Base-by-base conservation (phyloP, 2,888 invertebrate species). In the Leptarthrus brevirostris region DNA sequence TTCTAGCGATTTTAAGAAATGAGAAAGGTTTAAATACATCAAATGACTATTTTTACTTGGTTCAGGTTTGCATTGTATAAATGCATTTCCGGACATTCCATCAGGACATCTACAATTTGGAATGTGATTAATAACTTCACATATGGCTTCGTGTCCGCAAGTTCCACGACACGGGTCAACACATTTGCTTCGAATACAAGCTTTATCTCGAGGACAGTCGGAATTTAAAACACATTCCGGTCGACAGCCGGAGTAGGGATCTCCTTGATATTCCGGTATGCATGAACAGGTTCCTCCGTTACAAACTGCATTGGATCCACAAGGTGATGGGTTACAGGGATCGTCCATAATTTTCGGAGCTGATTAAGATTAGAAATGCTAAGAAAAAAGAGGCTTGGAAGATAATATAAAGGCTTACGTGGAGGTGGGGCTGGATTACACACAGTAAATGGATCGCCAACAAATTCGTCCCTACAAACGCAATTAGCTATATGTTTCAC, bases 1-100 rank as follows among this genome's bases (percentile, higher is more conserved):
- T 79, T 85, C 87, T 87, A 81, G 49, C 12, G 14, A 10, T 6
- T 30, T 14, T 54, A 22, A 18, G 4, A 71, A 14, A 14, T 53
- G 18, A 30, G 20, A 26, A 30, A 20, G 14, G 4, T 8, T 1
- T 30, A 1, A 49, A 36, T 49, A 14, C 30, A 4, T 1, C 12
- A 20, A 47, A 24, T 10, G 26, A 34, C 22, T 34, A 24, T 14
- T 52, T 72, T 78, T 81, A 82, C 81, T 79, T 79, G 81, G 80
- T 22, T 86, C 79, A 2, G 82, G 79, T 40, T 82, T 82, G 76
- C 93, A 93, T 79, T 88, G 87, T 30, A 90, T 87, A 81, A 93
- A 93, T 64, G 95, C 93, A 87, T 94, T 93, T 77, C 94, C 94
- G 1, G 91, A 90, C 82, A 88, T 93, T 70, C 92, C 92, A 76